Evolutionary conservation across 2,113 vertebrate species (phyloP), one percentile per base, ranked within the genome.

Genomic region (Ophthalmotilapia sp.): DNA sequence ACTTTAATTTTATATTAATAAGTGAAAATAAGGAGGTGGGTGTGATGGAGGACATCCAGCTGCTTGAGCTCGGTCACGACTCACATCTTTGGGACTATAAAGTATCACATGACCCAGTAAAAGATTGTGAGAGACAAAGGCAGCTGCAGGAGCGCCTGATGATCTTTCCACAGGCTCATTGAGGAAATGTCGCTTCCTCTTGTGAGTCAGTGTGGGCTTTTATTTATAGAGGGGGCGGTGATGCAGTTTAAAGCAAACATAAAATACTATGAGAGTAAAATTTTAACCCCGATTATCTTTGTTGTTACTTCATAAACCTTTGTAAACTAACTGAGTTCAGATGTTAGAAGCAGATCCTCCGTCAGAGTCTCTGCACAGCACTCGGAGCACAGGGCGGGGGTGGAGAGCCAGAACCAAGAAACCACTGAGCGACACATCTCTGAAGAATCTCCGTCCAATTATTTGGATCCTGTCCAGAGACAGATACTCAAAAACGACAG

Each of bases 251-350:
- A 40, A 40, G 62, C 19, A 70, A 70, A 65, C 33, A n/a, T n/a
- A 65, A 65, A 38, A 38, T 62, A 36, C 58, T 36, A 62, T 7
- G 31, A 12, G 17, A 36, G 36, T 4, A 23, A 68, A 40, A 9
- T 0, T 14, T 40, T 1, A 3, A 68, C 19, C 62, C 2, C 0
- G 2, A 40, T 14, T 40, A 40, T 68, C 62, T 65, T 65, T 38
- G 10, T 38, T 65, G 17, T 65, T n/a, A 3, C 33, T 3, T 36
- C 3, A 12, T 11, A 62, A 62, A n/a, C 17, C 60, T 65, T 65
- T 12, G 1, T 0, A n/a, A n/a, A 65, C 3, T 19, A 36, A 36
- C 17, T 12, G 60, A 65, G 31, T 38, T 65, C 31, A 65, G 60
- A n/a, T 65, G 10, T 65, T 36, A 65, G 31, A 65, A 65, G 60